These are phyloP conservation scores for Brachionus asplanchnoidis DNA, from an alignment of 1,140 invertebrate species.

Conservation along the genomic window DNA sequence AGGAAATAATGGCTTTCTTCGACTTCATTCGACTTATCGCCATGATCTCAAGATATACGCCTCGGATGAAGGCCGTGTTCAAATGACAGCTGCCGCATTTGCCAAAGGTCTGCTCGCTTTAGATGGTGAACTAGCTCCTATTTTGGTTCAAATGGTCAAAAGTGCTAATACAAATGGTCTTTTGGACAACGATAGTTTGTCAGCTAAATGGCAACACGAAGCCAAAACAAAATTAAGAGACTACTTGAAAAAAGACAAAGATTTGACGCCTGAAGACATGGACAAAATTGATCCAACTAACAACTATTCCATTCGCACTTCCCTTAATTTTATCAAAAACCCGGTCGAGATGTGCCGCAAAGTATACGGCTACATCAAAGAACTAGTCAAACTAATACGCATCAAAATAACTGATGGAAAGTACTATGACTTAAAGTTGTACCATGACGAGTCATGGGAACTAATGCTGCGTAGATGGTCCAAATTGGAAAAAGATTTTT, in stretches of 20 bases:
- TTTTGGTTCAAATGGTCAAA: conserved; percentile 99
- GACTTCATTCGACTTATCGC: conserved; percentile 93
- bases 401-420: conserved; percentile 19
- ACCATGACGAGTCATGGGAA: conserved; percentile 98
- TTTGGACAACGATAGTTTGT: conserved; percentile 90
- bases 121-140: conserved; percentile 96
- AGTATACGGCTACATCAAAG: conserved; percentile 45
- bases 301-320: conserved; percentile 7
- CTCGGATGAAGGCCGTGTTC: conserved; percentile 94
- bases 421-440: conserved; percentile 63
- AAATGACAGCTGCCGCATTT: conserved; percentile 99
- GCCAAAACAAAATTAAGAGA: conserved; percentile 25
- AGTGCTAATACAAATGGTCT: conserved; percentile 97
- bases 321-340: conserved; percentile 80
- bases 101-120: conserved; percentile 92
- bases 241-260: conserved; percentile 23
- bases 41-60: conserved; percentile 99
- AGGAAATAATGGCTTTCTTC: conserved; percentile 76
- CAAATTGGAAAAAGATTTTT: conserved; percentile 98
- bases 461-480: conserved; percentile 94
- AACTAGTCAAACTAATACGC: conserved; percentile 42
- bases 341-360: conserved; percentile 64
- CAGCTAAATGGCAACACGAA: conserved; percentile 55
- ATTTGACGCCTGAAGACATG: background rate
- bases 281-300: conserved; percentile 37